Percentiles rank a stretch among this genome's conserved stretches.
phyloP scores from a whole-genome alignment of 64 coral and sea anemone genomes.

The Montipora cactus region DNA sequence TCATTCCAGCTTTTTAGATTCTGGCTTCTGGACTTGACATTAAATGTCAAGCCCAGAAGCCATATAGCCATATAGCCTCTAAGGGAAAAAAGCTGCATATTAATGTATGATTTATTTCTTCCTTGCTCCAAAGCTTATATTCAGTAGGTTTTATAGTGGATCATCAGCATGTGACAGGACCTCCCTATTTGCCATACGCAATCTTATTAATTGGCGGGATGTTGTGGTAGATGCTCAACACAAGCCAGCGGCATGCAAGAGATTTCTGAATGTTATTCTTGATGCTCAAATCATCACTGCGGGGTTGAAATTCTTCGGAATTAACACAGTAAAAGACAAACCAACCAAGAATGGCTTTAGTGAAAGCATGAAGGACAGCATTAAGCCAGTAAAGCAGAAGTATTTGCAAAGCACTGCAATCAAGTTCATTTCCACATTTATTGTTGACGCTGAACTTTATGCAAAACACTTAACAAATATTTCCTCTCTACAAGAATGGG shows the following conservation, averaged over 20 bases:
- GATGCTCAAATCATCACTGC: background rate
- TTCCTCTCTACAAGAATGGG: background rate
- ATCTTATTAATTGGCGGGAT: constrained; percentile 3
- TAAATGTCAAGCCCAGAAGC: constrained; percentile 10
- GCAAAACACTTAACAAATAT: background rate
- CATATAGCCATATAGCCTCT: background rate
- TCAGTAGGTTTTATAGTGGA: constrained; percentile 9
- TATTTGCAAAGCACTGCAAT: background rate
- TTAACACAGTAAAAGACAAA: background rate
- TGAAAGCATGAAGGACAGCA: background rate
- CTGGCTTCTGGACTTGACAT: background rate
- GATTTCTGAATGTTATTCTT: background rate
- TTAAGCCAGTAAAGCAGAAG: background rate
- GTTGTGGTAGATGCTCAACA: constrained; percentile 16
- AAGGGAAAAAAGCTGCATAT: background rate
- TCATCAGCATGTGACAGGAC: constrained; percentile 33
- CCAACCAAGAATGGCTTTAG: background rate
- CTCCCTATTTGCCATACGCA: background rate
- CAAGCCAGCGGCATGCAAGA: constrained; percentile 14
- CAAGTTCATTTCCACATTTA: background rate
- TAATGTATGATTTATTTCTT: background rate
- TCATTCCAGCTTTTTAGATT: background rate
- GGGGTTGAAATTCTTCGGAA: background rate
- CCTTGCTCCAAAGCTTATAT: constrained; percentile 4
- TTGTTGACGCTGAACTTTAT: background rate